Percentiles rank a stretch among this genome's conserved stretches.
phyloP scores from a whole-genome alignment of 1,140 invertebrate genomes.

The Bacillus rossius region DNA sequence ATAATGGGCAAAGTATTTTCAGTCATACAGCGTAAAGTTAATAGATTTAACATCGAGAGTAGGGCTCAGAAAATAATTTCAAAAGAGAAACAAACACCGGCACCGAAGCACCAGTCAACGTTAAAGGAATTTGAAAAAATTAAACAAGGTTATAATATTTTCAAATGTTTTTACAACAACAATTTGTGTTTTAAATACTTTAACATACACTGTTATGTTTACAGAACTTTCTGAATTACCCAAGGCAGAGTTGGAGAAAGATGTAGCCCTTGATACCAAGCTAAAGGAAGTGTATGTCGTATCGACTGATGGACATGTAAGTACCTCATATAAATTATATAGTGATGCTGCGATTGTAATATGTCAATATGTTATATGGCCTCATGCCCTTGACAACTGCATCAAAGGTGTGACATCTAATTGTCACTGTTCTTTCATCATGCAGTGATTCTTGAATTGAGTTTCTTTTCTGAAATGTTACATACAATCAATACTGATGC shows the following conservation, averaged over 20 bases:
- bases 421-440: no score
- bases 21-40: slow-evolving; percentile 42
- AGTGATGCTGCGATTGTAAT: no score
- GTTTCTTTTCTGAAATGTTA: no score
- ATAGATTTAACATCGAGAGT: slow-evolving; percentile 63
- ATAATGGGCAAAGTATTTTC: slow-evolving; percentile 51
- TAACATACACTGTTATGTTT: slow-evolving; percentile 21
- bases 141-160: slow-evolving; percentile 44
- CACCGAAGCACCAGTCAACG: slow-evolving; percentile 54
- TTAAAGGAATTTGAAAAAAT: slow-evolving; percentile 54
- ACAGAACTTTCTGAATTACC: slow-evolving; percentile 54
- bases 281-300: slow-evolving; percentile 64
- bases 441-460: no score
- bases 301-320: slow-evolving; percentile 46
- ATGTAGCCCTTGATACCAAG: slow-evolving; percentile 49
- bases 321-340: slow-evolving; percentile 7
- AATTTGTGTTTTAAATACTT: background rate
- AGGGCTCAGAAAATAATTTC: slow-evolving; percentile 60
- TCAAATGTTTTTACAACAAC: background rate
- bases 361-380: no score
- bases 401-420: no score
- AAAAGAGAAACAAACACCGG: slow-evolving; percentile 56
- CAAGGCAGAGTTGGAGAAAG: slow-evolving; percentile 51
- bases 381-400: no score
- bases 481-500: no score